Evolutionary conservation across 2,113 vertebrate species (phyloP), one percentile per base, ranked within the genome.

Genomic region (Mus musculus): DNA sequence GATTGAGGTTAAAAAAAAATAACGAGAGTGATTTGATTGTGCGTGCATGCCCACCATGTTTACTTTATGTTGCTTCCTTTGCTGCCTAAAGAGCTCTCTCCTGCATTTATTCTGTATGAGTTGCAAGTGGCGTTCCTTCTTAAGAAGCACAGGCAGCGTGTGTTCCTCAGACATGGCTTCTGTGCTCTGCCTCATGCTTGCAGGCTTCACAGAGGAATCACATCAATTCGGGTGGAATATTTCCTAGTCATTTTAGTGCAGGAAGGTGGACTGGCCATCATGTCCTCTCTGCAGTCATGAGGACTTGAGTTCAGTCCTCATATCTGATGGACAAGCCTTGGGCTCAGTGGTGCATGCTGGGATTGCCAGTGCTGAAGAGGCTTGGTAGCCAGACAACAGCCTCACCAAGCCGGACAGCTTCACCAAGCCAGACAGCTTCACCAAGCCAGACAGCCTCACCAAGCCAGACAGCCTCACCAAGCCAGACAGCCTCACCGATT

Each of bases 181-280:
- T 76, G 10, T 93, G 81, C 69, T 91, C 7, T 19, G 61, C 11
- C 26, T 72, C 54, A 89, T 17, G 49, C 5, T 77, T 3, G 1
- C 3, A 80, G 46, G 17, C 88, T 91, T 96, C 81, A 73, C 30
- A 52, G 71, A 86, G n/a, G 69, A 95, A 46, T 88, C 26, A 91
- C 72, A 89, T 92, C 46, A 82, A 42, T 91, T 90, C 82, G 8
- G 19, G 14, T 46, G 54, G 46, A 67, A 71, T 95, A 89, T 91
- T 93, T 90, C 81, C 85, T 65, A 90, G 86, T 67, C 49, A 3
- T 71, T 71, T 81, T 72, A 81, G 52, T n/a, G 84, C 24, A 28
- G 17, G 39, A 5, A 49, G 17, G 67, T 22, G 7, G 63, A 46
- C 49, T 8, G 36, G 19, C 42, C 0, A 1, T 13, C 7, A 0